Conservation (phyloP, 2,113 vertebrate genomes). For the Microcebus jonahi region DNA sequence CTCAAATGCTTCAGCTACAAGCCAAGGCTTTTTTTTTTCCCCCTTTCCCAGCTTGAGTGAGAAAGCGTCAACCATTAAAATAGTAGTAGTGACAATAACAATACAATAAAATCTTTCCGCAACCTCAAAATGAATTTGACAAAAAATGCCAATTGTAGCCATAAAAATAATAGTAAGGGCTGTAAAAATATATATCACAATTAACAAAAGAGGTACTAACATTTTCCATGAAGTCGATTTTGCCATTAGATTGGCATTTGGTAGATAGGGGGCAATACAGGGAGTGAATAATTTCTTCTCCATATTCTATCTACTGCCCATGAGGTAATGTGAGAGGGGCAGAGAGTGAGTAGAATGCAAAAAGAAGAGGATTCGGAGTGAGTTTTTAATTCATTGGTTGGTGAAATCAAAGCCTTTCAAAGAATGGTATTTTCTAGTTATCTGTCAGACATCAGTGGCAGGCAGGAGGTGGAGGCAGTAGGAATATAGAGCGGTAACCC, state of each 20-base stretch:
- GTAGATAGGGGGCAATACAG: not conserved
- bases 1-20: conserved; percentile 53
- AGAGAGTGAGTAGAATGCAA: not conserved
- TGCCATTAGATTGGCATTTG: not conserved
- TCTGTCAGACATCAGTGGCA: not conserved
- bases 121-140: not conserved
- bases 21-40: not conserved
- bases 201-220: not conserved
- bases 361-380: not conserved
- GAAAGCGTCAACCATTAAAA: not conserved
- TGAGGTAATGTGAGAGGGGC: not conserved
- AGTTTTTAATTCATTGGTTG: not conserved
- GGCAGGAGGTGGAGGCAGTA: not conserved
- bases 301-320: no score
- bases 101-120: not conserved
- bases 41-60: not conserved
- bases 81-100: not conserved
- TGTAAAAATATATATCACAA: not conserved
- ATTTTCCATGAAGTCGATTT: not conserved
- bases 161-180: not conserved
- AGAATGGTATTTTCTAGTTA: not conserved
- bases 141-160: not conserved
- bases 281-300: not conserved
- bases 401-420: not conserved
- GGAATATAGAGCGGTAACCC: not conserved